These are phyloP conservation scores for Drosophila emarginata DNA, from an alignment of 2,888 invertebrate genomes.

Conservation along the genomic window DNA sequence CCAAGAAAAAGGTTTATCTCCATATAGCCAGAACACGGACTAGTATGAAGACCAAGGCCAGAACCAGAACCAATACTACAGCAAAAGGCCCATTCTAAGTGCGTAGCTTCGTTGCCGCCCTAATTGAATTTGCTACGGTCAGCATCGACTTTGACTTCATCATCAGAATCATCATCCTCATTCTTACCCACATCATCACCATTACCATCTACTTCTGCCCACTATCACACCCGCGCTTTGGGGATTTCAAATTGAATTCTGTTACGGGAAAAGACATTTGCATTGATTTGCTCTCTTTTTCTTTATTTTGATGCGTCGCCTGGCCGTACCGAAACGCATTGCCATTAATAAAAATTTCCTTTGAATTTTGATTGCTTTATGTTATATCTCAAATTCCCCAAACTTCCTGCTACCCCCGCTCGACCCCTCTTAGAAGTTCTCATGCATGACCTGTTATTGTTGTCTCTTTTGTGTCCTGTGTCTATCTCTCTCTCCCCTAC, in stretches of 20 bases:
- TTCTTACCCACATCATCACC: neutral
- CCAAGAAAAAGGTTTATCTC: conserved; percentile 61
- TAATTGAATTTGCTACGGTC: conserved; percentile 78
- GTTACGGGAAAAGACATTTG: conserved; percentile 76
- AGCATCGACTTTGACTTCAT: conserved; percentile 39
- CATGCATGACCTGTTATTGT: conserved; percentile 46
- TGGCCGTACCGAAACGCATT: conserved; percentile 64
- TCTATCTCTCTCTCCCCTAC: conserved; percentile 24
- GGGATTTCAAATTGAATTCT: conserved; percentile 75
- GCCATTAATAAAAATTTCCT: conserved; percentile 78
- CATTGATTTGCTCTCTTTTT: conserved; percentile 71
- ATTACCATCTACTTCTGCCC: conserved; percentile 19
- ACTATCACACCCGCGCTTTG: conserved; percentile 1
- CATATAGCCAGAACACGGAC: neutral
- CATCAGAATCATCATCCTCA: conserved; percentile 18
- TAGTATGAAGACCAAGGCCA: neutral
- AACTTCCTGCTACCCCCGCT: neutral
- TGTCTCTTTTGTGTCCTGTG: conserved; percentile 33
- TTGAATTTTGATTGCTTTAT: conserved; percentile 79
- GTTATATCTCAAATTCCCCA: conserved; percentile 15
- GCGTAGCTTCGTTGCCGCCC: conserved; percentile 43
- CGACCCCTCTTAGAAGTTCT: neutral
- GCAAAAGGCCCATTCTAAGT: conserved; percentile 44
- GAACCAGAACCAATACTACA: neutral
- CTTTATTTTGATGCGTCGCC: conserved; percentile 58